Evolutionary conservation across 2,888 invertebrate genomes (phyloP), one percentile per base, ranked within the genome.

Genomic region (Drosophila stalkeri): DNA sequence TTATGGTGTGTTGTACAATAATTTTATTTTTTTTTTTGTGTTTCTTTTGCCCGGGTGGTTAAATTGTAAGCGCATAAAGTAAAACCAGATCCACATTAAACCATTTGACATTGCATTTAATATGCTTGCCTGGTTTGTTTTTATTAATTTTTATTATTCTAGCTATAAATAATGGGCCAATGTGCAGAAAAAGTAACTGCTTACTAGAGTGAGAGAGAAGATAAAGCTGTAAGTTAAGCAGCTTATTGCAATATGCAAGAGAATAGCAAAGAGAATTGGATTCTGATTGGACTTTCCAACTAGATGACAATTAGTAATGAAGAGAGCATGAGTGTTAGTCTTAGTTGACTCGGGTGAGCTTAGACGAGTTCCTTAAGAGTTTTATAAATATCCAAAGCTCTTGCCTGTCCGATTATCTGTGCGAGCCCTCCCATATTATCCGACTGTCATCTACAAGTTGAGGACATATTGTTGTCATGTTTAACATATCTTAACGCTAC

Each of bases 381-480:
- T 46, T 27, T 16, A 14, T 27, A 46, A 20, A 23, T 20, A 46
- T 46, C 46, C 8, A 14, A 23, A 9, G 9, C 27, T 9, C 16
- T 47, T 20, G 35, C 20, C 52, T 16, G 27, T n/a, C 52, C 16
- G 67, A 31, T 39, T 18, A 43, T 39, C 43, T 31, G 7, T 3
- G 12, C 20, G 2, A 20, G 9, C 5, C 51, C 33, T 55, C 16
- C 39, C 71, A 64, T 70, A 77, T 80, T 75, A 59, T 62, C 69
- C 72, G 51, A 35, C 72, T 77, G 64, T 67, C 72, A 75, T 89
- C 75, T 71, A 72, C 80, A 75, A 72, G 59, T 41, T 43, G 59
- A 60, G 87, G 91, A 91, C 90, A 89, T 91, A 91, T 91, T 91
- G 91, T 90, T 91, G 82, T 86, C 89, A 82, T 91, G 90, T 90